Evolutionary conservation across 2,888 invertebrate genomes (phyloP).

Genomic region (Prosapia bicincta): DNA sequence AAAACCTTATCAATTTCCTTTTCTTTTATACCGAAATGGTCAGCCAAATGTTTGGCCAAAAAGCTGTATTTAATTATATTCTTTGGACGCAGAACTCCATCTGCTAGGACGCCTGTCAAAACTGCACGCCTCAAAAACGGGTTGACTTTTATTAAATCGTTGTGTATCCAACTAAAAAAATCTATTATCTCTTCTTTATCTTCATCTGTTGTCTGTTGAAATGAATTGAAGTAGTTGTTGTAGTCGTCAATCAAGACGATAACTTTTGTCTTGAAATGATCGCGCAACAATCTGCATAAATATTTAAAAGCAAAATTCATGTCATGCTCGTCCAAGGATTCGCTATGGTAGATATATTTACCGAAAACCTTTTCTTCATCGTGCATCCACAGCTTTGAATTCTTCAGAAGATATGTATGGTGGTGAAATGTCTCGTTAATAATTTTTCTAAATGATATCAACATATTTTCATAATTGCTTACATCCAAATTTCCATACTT

Average conservation of each 20-base stretch:
- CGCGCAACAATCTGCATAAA: not conserved
- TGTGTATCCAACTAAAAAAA: not conserved
- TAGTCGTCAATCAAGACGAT: not conserved
- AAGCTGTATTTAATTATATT: not conserved
- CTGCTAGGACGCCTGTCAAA: not conserved
- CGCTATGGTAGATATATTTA: not conserved
- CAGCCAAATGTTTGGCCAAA: not conserved
- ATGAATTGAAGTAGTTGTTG: not conserved
- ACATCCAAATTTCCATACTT: not conserved
- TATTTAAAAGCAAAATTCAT: not conserved
- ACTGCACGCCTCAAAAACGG: not conserved
- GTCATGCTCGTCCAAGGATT: not conserved
- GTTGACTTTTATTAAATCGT: not conserved
- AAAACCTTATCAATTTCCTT: not conserved
- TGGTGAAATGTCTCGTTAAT: not conserved
- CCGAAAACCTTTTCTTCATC: not conserved
- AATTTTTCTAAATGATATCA: not conserved
- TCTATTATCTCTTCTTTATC: not conserved
- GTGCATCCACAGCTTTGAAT: not conserved
- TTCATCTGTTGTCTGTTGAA: not conserved
- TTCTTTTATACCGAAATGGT: not conserved
- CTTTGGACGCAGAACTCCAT: not conserved
- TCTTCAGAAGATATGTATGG: not conserved
- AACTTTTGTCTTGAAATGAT: not conserved
- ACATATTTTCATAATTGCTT: not conserved